A percentile compares a stretch with the other conserved stretches of the same genome.
Evolutionary conservation across 2,113 vertebrate genomes (phyloP).

Genomic region (Pardalotus punctatus): DNA sequence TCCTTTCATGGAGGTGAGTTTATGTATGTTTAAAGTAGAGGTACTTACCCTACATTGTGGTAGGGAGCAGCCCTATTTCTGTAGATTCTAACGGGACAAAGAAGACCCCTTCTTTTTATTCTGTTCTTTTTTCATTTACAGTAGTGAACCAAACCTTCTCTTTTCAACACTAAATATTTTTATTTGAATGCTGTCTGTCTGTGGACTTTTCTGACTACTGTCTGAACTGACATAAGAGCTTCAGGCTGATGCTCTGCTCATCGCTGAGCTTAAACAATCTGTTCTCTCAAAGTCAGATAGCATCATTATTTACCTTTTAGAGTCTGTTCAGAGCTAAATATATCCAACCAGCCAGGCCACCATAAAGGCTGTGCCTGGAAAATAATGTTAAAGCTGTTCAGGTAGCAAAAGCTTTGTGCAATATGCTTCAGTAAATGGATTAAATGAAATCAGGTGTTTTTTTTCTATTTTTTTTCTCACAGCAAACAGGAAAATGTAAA

Average conservation of each 20-base stretch:
- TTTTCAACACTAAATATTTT: background rate
- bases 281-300: background rate
- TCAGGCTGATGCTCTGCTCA: background rate
- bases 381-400: background rate
- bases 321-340: slow-evolving; percentile 26
- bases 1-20: background rate
- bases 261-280: background rate
- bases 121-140: background rate
- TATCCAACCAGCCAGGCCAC: background rate
- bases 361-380: background rate
- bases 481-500: background rate
- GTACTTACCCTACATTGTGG: background rate
- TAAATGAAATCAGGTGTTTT: background rate
- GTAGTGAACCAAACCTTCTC: background rate
- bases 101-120: background rate
- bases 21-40: background rate
- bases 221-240: background rate
- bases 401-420: slow-evolving; percentile 4
- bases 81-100: background rate
- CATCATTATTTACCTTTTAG: background rate
- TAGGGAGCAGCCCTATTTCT: background rate
- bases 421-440: background rate
- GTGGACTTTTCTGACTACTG: background rate
- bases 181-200: background rate
- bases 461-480: background rate